These are phyloP conservation scores for Ranitomeya imitator DNA, from an alignment of 2,113 vertebrate species.

Conservation along the genomic window DNA sequence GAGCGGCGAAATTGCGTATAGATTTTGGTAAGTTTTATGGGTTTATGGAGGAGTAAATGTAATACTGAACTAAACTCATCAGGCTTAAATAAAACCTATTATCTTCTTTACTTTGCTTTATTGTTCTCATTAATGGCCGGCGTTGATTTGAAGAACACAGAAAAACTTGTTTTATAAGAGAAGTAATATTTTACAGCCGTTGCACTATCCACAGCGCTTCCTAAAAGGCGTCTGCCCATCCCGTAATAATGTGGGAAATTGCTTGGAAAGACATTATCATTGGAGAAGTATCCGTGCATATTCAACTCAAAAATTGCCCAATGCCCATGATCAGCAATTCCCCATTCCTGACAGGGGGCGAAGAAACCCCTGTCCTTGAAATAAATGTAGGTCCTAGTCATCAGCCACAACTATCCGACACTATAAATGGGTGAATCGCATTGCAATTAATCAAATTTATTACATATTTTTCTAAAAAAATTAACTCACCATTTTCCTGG, in stretches of 20 bases:
- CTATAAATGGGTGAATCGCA: too few species aligned
- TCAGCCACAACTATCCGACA: too few species aligned
- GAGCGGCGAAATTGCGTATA: constrained; percentile 38
- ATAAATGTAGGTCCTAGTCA: too few species aligned
- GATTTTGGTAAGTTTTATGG: constrained; percentile 49
- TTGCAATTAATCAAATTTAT: too few species aligned
- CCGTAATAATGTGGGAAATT: background rate
- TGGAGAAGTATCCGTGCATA: too few species aligned
- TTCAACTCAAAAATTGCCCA: too few species aligned
- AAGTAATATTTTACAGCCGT: background rate
- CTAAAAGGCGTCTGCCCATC: background rate
- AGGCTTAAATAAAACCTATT: constrained; percentile 40
- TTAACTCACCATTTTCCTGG: too few species aligned
- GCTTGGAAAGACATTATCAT: background rate
- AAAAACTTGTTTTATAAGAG: background rate
- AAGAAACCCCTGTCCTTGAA: too few species aligned
- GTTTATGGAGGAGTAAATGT: constrained; percentile 39
- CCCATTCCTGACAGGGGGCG: too few species aligned
- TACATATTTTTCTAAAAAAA: too few species aligned
- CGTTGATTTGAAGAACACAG: constrained; percentile 9
- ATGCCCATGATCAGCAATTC: too few species aligned
- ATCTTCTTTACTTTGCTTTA: constrained; percentile 47
- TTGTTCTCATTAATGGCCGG: constrained; percentile 31
- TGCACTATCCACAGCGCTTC: background rate
- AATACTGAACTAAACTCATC: constrained; percentile 44